Evolutionary conservation across 2,888 invertebrate species (phyloP).

Genomic region (Amorpha juglandis): DNA sequence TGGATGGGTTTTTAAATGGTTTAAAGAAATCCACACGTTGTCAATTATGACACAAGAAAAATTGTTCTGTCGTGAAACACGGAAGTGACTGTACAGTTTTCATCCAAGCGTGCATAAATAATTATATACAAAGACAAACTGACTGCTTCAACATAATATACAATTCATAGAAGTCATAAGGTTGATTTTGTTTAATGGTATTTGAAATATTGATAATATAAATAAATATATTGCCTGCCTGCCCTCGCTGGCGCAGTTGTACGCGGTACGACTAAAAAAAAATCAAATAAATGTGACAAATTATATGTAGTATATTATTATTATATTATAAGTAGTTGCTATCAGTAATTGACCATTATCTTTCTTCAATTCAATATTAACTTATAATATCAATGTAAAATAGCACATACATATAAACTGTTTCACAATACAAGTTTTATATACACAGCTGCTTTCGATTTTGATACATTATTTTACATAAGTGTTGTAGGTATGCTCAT

Average conservation of each 20-base stretch:
- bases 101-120: constrained; percentile 10
- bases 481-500: not conserved
- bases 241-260: no score
- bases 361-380: no score
- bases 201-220: no score
- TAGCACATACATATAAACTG: no score
- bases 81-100: constrained; percentile 13
- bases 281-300: no score
- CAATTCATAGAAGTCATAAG: not conserved
- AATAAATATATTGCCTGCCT: no score
- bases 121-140: not conserved
- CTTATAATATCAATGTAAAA: no score
- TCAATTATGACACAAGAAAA: not conserved
- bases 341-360: no score
- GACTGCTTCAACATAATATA: not conserved
- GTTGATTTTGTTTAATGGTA: not conserved
- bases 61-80: not conserved
- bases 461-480: not conserved
- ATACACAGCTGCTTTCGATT: not conserved
- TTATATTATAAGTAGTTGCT: no score
- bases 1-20: not conserved
- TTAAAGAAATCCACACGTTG: not conserved
- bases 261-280: no score
- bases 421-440: no score
- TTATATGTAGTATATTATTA: no score